Base-by-base conservation (phyloP, 2,113 vertebrate species). In the Ivindomyrus marchei region DNA sequence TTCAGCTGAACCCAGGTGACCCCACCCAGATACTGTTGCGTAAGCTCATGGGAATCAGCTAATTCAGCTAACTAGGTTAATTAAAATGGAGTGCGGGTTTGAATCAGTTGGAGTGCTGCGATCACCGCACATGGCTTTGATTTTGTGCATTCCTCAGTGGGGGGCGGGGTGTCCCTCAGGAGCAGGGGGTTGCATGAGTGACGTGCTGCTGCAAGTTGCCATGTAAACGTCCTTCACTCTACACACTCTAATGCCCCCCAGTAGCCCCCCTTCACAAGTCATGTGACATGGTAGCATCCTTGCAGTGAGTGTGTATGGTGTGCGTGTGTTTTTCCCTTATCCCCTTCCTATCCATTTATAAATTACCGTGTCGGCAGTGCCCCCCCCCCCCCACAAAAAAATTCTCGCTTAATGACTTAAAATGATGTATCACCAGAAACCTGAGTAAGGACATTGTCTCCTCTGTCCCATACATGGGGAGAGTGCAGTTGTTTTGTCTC, bases 71-170 rank as follows among this genome's bases (percentile, higher is more conserved):
- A 86, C 46, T 86, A 50, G 84, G 45, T 46, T 49, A 86, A 47
- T 86, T 50, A 86, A 86, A 86, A 86, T 92, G 92, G 90, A 90
- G 94, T 93, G 92, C 86, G 4, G 36, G 36, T 39, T 19, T 42
- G 36, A 80, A 80, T 80, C 74, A 19, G 74, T 19, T 4, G 6
- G 17, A 80, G 74, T 80, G 36, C 31, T 42, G 74, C 70, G 15
- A 77, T 77, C 36, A 39, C 15, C 4, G 2, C 70, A 77, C 13
- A 39, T 80, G 74, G 74, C 13, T 80, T 80, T 80, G 84, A 86
- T 47, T 49, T 85, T 19, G 83, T 45, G 27, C 62, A 31, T 70
- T 70, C n/a, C 27, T 27, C 62, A 27, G 62, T 70, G 62, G n/a
- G 62, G 62, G n/a, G 62, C 1, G 10, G 58, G 27, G n/a, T n/a